A percentile compares a stretch with the other conserved stretches of the same genome.
Evolutionary conservation across 2,113 vertebrate genomes (phyloP).

Genomic region (Alethe castanea): DNA sequence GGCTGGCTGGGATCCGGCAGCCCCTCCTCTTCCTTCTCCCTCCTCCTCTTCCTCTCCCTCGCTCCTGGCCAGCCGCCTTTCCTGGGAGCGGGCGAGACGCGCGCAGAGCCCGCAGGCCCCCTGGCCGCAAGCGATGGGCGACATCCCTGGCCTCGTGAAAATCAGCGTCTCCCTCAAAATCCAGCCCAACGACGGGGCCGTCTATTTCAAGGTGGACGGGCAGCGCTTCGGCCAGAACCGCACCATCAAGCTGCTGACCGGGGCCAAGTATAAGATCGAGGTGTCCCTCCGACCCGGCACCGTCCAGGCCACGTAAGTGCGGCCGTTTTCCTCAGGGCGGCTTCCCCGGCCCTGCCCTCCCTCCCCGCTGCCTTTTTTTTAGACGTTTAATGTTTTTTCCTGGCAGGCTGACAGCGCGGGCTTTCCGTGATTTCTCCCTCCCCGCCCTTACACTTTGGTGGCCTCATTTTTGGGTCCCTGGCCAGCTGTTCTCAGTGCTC

Average conservation of each 20-base stretch:
- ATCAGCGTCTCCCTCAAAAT: constrained; percentile 90
- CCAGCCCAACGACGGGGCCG: constrained; percentile 90
- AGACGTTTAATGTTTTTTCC: constrained; percentile 47
- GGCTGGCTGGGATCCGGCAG: background rate
- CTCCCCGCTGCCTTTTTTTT: background rate
- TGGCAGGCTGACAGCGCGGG: background rate
- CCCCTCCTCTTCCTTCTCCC: constrained; percentile 44
- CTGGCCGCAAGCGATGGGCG: constrained; percentile 76
- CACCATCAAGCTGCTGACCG: constrained; percentile 95
- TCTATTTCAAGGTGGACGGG: constrained; percentile 94
- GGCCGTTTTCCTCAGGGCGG: background rate
- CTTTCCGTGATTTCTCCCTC: background rate
- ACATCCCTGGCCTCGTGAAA: constrained; percentile 85
- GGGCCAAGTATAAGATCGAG: constrained; percentile 92
- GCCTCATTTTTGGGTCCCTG: background rate
- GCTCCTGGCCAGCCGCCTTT: background rate
- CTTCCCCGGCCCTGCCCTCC: background rate
- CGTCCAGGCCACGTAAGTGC: constrained; percentile 87
- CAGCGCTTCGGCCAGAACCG: constrained; percentile 93
- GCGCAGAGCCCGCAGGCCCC: background rate
- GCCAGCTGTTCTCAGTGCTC: background rate
- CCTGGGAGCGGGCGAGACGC: background rate
- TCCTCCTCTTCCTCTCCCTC: constrained; percentile 35
- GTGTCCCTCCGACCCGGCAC: constrained; percentile 89
- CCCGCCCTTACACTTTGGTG: background rate